These are phyloP conservation scores for Drosophila lini DNA, from an alignment of 1,140 invertebrate genomes.

Conservation along the genomic window DNA sequence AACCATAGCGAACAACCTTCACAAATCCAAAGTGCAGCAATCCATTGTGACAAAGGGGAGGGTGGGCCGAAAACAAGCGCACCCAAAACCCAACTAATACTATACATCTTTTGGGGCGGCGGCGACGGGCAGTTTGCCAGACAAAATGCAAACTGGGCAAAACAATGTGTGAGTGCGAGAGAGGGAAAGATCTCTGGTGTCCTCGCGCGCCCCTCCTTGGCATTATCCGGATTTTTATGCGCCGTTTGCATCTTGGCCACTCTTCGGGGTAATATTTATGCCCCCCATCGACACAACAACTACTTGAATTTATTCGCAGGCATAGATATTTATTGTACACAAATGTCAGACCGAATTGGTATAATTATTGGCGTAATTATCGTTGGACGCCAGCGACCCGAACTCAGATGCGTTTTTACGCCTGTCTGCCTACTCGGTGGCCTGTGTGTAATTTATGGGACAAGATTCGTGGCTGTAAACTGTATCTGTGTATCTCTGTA, in stretches of 20 bases:
- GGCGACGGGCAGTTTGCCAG: conserved; percentile 50
- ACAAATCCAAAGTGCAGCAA: conserved; percentile 43
- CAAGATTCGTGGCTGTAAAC: conserved; percentile 24
- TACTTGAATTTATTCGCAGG: conserved; percentile 34
- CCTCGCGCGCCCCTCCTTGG: neutral
- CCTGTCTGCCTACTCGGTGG: conserved; percentile 62
- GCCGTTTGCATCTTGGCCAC: conserved; percentile 49
- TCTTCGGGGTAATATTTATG: conserved; percentile 55
- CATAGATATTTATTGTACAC: conserved; percentile 63
- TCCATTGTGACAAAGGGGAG: conserved; percentile 28
- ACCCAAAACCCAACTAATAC: conserved; percentile 23
- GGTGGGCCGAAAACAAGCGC: conserved; percentile 5
- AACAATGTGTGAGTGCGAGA: conserved; percentile 19
- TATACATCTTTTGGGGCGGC: conserved; percentile 12
- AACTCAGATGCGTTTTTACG: conserved; percentile 57
- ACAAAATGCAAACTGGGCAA: conserved; percentile 41
- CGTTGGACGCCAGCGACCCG: conserved; percentile 36
- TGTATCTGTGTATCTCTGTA: neutral
- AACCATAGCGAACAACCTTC: conserved; percentile 48
- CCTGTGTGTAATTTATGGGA: conserved; percentile 66
- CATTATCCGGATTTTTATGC: conserved; percentile 52
- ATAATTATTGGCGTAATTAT: conserved; percentile 78
- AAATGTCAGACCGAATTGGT: conserved; percentile 69
- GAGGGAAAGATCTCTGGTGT: conserved; percentile 21
- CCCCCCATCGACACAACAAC: conserved; percentile 25